Evolutionary conservation across 2,797 vertebrate species (phyloP).

Genomic region (Falco berigora): DNA sequence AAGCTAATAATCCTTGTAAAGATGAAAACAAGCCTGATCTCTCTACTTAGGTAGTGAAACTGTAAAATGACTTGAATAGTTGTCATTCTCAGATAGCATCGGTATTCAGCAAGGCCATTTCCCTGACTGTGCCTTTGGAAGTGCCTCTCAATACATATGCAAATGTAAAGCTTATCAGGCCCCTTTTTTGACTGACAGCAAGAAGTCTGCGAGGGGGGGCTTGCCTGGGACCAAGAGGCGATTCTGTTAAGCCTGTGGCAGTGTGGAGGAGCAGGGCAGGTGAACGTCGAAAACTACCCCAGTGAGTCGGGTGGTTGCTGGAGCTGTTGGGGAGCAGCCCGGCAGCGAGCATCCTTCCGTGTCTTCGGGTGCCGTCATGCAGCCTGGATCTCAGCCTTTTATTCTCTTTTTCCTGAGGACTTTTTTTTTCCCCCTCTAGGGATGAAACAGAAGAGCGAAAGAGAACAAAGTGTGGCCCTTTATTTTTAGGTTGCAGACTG

Average conservation of each 20-base stretch:
- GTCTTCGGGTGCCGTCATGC: not conserved
- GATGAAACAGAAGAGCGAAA: not conserved
- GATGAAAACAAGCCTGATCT: constrained; percentile 17
- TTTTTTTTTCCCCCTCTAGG: not conserved
- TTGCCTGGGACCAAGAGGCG: not conserved
- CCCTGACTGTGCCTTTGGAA: constrained; percentile 27
- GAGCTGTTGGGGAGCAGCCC: not conserved
- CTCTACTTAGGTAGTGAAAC: constrained; percentile 27
- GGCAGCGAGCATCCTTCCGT: not conserved
- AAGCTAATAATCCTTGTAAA: constrained; percentile 25
- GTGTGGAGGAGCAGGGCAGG: not conserved
- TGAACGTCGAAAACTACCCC: not conserved
- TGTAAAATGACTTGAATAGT: constrained; percentile 18
- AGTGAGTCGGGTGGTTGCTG: not conserved
- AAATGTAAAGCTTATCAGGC: constrained; percentile 21
- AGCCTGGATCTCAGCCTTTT: not conserved
- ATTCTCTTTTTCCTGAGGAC: not conserved
- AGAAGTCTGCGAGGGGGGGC: not conserved
- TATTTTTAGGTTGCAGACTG: not conserved
- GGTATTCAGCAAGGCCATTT: constrained; percentile 43
- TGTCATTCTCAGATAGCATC: constrained; percentile 49
- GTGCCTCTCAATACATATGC: constrained; percentile 36
- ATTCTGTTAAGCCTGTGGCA: not conserved
- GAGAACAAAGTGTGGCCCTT: not conserved
- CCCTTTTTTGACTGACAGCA: constrained; percentile 19